Evolutionary conservation across 1,140 invertebrate genomes (phyloP).

Genomic region (Littorina saxatilis): DNA sequence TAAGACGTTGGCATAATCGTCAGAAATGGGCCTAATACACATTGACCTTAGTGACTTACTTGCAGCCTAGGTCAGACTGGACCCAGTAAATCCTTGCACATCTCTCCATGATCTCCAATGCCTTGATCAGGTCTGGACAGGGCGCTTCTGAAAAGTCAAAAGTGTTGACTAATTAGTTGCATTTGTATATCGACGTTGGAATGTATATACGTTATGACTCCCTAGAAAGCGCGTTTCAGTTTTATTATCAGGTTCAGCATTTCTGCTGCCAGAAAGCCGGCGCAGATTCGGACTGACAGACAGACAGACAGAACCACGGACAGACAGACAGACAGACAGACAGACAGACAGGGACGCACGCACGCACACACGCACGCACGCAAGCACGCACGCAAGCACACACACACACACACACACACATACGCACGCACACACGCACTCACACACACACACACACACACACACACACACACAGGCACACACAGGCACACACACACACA

Average conservation of each 20-base stretch:
- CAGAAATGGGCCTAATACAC: no score
- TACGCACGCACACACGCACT: background rate
- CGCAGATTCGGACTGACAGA: background rate
- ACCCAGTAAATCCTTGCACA: background rate
- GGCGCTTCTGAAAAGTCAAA: background rate
- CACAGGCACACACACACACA: background rate
- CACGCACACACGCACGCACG: background rate
- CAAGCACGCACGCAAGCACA: background rate
- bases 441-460: background rate
- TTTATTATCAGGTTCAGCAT: background rate
- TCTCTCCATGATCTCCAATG: background rate
- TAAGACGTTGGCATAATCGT: no score
- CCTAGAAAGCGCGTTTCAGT: background rate
- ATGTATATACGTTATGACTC: no score
- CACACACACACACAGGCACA: background rate
- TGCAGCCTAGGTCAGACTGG: background rate
- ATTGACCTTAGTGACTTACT: no score
- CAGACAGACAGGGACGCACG: background rate
- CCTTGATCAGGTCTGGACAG: background rate
- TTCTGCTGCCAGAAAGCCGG: background rate
- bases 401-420: background rate
- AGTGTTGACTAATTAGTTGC: no score
- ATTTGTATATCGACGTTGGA: no score
- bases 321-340: slow-evolving; percentile 8
- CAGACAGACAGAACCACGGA: background rate